phyloP scores from a whole-genome alignment of 2,888 invertebrate genomes.

The Apodemia duryi region DNA sequence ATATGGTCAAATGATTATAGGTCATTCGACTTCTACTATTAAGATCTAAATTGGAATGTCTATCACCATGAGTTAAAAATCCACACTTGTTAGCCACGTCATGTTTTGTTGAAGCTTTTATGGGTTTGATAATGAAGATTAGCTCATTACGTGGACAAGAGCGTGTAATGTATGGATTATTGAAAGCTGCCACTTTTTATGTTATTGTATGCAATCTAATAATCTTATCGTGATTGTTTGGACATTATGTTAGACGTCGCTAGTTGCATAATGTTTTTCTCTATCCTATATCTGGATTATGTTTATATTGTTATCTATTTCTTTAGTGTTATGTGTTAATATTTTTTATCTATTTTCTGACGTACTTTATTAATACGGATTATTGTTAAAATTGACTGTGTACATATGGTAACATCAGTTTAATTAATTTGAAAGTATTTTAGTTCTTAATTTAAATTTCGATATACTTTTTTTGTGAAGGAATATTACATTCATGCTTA shows the following conservation, averaged over 20 bases:
- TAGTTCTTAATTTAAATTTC: too few species aligned
- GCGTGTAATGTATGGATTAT: constrained; percentile 31
- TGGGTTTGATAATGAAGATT: constrained; percentile 36
- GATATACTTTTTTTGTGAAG: too few species aligned
- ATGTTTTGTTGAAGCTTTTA: constrained; percentile 32
- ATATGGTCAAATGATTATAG: constrained; percentile 9
- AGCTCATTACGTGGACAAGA: constrained; percentile 31
- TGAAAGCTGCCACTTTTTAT: constrained; percentile 26
- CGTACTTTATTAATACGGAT: not conserved
- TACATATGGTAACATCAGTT: not conserved
- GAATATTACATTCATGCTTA: too few species aligned
- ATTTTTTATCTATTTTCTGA: not conserved
- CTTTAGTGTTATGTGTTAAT: not conserved
- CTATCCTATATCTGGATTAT: constrained; percentile 1
- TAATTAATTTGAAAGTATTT: too few species aligned
- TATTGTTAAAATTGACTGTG: not conserved
- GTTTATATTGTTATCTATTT: constrained; percentile 1
- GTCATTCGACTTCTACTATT: not conserved
- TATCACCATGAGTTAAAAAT: not conserved
- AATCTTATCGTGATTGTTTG: constrained; percentile 20
- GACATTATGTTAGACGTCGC: not conserved
- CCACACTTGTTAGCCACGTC: constrained; percentile 20
- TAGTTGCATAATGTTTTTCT: constrained; percentile 5
- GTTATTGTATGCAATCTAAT: constrained; percentile 16
- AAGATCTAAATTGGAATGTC: constrained; percentile 15